Percentiles rank a stretch among this genome's conserved stretches.
Conservation (phyloP, 2,797 vertebrate species). For the Amphiprion clarkii region DNA sequence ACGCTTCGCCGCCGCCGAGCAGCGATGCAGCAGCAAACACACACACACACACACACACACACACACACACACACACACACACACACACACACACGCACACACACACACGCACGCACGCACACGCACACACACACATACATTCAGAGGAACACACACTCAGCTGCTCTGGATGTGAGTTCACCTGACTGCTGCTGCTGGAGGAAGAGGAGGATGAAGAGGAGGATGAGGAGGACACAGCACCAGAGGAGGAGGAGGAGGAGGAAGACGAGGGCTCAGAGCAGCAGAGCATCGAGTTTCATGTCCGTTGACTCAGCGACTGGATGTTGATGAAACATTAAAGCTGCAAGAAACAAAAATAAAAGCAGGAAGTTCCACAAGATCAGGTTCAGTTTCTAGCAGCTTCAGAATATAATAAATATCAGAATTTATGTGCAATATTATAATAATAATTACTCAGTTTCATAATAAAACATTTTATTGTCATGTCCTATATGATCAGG, state of each 20-base stretch:
- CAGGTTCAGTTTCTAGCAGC: too few relatives aligned
- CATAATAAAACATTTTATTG: too few relatives aligned
- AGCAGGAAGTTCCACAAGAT: too few relatives aligned
- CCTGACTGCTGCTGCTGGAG: too few relatives aligned
- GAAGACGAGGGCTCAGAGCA: slow-evolving; percentile 71
- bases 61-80: slow-evolving; percentile 35
- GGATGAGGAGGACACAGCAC: slow-evolving; percentile 51
- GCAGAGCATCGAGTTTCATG: slow-evolving; percentile 72
- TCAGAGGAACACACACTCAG: slow-evolving; percentile 14
- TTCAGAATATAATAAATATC: too few relatives aligned
- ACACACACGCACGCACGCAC: slow-evolving; percentile 36
- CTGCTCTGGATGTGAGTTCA: too few relatives aligned
- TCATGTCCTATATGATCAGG: too few relatives aligned
- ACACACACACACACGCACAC: slow-evolving; percentile 40
- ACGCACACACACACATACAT: slow-evolving; percentile 38
- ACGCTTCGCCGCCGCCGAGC: slow-evolving; percentile 81
- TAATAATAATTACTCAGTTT: too few relatives aligned
- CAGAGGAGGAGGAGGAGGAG: slow-evolving; percentile 43
- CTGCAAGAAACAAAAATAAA: too few relatives aligned
- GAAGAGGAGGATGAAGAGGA: too few relatives aligned
- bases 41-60: slow-evolving; percentile 40
- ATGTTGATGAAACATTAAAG: slow-evolving; percentile 33
- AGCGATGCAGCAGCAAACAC: slow-evolving; percentile 78
- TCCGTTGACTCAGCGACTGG: slow-evolving; percentile 78
- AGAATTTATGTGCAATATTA: too few relatives aligned